A percentile compares a stretch with the other conserved stretches of the same genome.
These are phyloP conservation scores for Rachycentron canadum DNA, from an alignment of 2,797 vertebrate genomes.

Conservation along the genomic window DNA sequence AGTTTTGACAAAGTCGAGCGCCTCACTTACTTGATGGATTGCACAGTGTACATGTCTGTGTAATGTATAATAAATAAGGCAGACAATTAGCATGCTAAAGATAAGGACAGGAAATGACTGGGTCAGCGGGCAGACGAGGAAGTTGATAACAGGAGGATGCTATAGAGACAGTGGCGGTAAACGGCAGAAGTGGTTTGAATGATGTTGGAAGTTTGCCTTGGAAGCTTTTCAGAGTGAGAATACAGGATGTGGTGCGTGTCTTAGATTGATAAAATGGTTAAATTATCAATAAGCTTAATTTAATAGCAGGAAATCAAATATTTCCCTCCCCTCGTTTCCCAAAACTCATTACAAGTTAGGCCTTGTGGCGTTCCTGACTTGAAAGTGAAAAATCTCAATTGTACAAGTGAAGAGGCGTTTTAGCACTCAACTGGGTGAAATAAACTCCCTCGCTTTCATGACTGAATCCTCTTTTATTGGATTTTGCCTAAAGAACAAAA, in stretches of 20 bases:
- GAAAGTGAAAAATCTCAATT: slow-evolving; percentile 61
- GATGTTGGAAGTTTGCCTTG: slow-evolving; percentile 15
- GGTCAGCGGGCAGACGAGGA: slow-evolving; percentile 49
- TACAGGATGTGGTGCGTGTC: slow-evolving; percentile 1
- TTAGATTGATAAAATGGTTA: slow-evolving; percentile 30
- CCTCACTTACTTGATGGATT: slow-evolving; percentile 44
- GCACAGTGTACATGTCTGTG: slow-evolving; percentile 41
- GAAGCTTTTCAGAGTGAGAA: slow-evolving; percentile 25
- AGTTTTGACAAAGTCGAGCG: slow-evolving; percentile 35
- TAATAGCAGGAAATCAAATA: slow-evolving; percentile 55
- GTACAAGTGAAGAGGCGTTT: slow-evolving; percentile 62
- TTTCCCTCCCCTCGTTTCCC: slow-evolving; percentile 25
- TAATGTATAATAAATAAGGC: slow-evolving; percentile 76
- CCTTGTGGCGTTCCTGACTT: slow-evolving; percentile 48
- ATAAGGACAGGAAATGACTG: slow-evolving; percentile 66
- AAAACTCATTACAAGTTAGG: slow-evolving; percentile 60
- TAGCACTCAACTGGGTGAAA: slow-evolving; percentile 64
- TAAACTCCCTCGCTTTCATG: slow-evolving; percentile 58
- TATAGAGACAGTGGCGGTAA: slow-evolving; percentile 58
- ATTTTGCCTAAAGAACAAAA: slow-evolving; percentile 68
- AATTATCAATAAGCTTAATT: slow-evolving; percentile 52
- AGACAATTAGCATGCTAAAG: slow-evolving; percentile 67
- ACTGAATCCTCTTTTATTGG: slow-evolving; percentile 70
- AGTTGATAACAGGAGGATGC: slow-evolving; percentile 47
- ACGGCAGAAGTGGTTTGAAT: slow-evolving; percentile 26